Evolutionary conservation across 2,888 invertebrate species (phyloP), one percentile per base, ranked within the genome.

Genomic region (Fissipunctia ypsillon): DNA sequence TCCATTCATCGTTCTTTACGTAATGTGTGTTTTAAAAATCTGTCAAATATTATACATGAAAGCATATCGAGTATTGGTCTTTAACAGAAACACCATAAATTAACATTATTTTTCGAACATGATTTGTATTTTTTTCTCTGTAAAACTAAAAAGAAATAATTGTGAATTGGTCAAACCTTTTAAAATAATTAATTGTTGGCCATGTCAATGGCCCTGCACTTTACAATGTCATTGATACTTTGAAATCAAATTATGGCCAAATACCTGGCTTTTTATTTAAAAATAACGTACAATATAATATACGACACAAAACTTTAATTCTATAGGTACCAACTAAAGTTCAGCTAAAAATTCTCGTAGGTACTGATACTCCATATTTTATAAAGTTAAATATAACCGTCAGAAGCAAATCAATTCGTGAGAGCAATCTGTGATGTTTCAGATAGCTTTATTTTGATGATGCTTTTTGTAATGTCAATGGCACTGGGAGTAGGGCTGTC

Each of bases 391-490:
- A 60, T 48, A 38, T 69, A 54, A 54, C 54, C 43, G 59, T 54
- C 78, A 81, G 45, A 75, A 45, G 45, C 56, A 41, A 68, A 48
- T 68, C 68, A 76, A 69, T 69, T 69, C 54, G 69, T 81, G 60
- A 69, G 81, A 56, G 69, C 50, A 60, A 76, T 60, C 59, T 52
- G 25, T 63, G 45, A 75, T 73, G 31, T 41, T 52, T 68, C n/a
- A 43, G 22, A 76, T 71, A 10, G 38, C 67, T 77, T 67, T 54
- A 50, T 73, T 61, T 72, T 68, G 60, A 72, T 78, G 43, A 72
- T 71, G 45, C 48, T 56, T 59, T 64, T 68, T 77, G 28, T 64
- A 57, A 64, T 64, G 67, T 67, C 71, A 82, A 68, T 82, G 78
- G 56, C 82, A 52, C 67, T 48, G 16, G 1, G 14, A 43, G 7